Evolutionary conservation across 2,888 invertebrate genomes (phyloP).

Genomic region (Drosophila greeni): DNA sequence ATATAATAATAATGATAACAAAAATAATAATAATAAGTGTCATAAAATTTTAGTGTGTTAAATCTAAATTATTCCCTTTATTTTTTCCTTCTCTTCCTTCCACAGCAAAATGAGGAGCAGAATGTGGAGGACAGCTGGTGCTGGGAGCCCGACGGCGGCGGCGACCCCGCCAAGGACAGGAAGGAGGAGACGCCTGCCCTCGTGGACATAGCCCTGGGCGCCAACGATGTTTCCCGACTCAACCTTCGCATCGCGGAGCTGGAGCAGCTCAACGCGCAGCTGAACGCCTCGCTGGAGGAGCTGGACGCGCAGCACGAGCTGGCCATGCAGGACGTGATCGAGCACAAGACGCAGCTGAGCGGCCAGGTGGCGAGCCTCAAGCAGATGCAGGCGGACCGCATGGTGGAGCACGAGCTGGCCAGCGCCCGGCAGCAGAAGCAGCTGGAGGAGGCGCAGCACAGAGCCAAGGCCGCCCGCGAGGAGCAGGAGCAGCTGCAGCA

Average conservation of each 20-base stretch:
- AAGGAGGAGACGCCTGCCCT: constrained; percentile 22
- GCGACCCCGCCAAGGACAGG: constrained; percentile 46
- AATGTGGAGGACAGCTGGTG: constrained; percentile 79
- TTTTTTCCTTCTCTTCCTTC: background rate
- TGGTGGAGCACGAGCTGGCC: constrained; percentile 66
- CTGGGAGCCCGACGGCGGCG: constrained; percentile 78
- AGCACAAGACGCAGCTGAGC: constrained; percentile 81
- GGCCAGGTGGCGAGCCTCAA: constrained; percentile 80
- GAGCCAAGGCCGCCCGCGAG: constrained; percentile 23
- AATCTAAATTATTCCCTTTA: too few relatives aligned
- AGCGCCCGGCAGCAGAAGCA: constrained; percentile 62
- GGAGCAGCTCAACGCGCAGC: constrained; percentile 79
- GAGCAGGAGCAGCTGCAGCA: constrained; percentile 60
- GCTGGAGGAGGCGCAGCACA: constrained; percentile 47
- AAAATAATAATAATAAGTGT: too few relatives aligned
- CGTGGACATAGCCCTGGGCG: constrained; percentile 51
- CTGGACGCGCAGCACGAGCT: constrained; percentile 86
- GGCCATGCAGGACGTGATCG: constrained; percentile 82
- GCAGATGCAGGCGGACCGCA: constrained; percentile 61
- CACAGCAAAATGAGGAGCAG: constrained; percentile 45
- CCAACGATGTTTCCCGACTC: constrained; percentile 63
- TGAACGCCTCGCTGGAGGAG: constrained; percentile 83
- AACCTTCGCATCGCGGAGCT: constrained; percentile 79
- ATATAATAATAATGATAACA: too few relatives aligned
- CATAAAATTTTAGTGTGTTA: too few relatives aligned